Conservation (phyloP, 2,113 vertebrate species). For the Acinonyx jubatus region DNA sequence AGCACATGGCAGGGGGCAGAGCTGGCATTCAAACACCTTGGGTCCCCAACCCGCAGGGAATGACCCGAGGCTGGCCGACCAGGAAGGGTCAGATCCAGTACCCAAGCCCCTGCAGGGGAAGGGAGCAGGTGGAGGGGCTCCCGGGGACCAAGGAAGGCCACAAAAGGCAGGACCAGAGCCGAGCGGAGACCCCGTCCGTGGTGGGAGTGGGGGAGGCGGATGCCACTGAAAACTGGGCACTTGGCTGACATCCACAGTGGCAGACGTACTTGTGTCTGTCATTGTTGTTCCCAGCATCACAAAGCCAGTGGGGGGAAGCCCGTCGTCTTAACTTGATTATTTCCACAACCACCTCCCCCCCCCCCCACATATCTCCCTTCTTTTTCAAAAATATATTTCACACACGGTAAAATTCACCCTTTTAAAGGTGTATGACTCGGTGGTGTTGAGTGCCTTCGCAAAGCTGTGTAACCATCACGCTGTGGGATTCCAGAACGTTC, state of each 20-base stretch:
- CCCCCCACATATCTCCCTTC: too few relatives aligned
- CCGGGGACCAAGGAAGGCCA: background rate
- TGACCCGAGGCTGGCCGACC: background rate
- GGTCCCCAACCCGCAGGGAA: too few relatives aligned
- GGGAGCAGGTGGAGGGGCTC: background rate
- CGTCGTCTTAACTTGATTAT: accelerated
- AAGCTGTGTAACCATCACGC: accelerated
- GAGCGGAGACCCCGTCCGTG: accelerated
- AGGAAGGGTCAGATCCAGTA: background rate
- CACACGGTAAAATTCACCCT: background rate
- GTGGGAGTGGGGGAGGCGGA: accelerated
- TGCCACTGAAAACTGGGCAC: accelerated
- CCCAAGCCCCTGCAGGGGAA: background rate
- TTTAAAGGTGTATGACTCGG: accelerated
- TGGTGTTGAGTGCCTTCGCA: accelerated
- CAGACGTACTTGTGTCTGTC: accelerated
- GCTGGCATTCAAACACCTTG: background rate
- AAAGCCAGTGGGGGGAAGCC: accelerated
- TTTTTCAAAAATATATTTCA: background rate
- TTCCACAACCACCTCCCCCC: too few relatives aligned
- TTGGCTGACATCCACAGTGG: accelerated
- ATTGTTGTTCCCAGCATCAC: accelerated
- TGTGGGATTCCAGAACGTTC: background rate
- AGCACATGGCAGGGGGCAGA: background rate
- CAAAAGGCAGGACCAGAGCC: background rate